These are phyloP conservation scores for Megaceryle torquata DNA, from an alignment of 2,113 vertebrate species.

Conservation along the genomic window DNA sequence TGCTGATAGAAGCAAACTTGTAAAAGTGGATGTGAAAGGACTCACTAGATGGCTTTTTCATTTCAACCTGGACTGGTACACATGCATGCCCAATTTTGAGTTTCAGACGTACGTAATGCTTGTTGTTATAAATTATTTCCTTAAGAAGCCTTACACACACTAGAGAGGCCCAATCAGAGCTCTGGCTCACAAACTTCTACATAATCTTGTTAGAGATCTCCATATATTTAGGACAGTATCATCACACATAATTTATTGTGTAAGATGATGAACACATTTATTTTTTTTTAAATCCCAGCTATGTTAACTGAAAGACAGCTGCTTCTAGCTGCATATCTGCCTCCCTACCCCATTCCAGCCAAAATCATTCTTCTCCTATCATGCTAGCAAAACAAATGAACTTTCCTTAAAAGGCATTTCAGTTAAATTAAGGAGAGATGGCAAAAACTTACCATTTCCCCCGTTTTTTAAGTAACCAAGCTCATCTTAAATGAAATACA, in stretches of 20 bases:
- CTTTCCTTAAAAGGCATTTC: not conserved
- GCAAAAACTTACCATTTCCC: not conserved
- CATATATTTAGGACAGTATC: not conserved
- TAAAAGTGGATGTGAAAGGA: not conserved
- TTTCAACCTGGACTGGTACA: not conserved
- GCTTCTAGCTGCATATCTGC: not conserved
- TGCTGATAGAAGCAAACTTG: not conserved
- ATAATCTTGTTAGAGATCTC: not conserved
- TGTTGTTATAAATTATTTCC: not conserved
- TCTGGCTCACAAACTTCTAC: not conserved
- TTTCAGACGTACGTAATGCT: not conserved
- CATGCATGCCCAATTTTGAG: not conserved
- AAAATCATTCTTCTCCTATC: not conserved
- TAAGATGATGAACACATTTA: not conserved
- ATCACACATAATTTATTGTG: not conserved
- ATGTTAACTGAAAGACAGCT: not conserved
- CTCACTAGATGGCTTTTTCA: not conserved
- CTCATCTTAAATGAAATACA: not conserved
- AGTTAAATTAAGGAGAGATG: not conserved
- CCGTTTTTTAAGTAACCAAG: not conserved
- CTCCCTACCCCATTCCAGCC: not conserved
- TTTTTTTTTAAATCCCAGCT: not conserved
- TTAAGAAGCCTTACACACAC: not conserved
- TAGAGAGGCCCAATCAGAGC: not conserved
- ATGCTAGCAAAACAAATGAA: not conserved